Percentiles rank a stretch among this genome's conserved stretches.
These are phyloP conservation scores for Mobula hypostoma DNA, from an alignment of 2,113 vertebrate genomes.

Conservation along the genomic window DNA sequence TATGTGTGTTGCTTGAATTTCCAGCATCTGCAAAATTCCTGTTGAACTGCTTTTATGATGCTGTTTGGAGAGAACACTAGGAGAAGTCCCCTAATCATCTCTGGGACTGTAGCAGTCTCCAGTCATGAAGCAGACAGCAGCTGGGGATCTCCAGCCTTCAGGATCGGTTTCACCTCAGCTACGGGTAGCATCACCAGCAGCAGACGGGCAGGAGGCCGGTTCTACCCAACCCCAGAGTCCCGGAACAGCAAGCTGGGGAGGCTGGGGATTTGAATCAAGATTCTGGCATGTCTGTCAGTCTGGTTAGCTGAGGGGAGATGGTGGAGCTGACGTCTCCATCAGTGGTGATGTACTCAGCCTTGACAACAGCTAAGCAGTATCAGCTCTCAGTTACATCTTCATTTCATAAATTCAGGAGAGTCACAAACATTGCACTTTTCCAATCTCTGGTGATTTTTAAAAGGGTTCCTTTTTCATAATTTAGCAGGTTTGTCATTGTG, in stretches of 20 bases:
- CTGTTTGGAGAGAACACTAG: background rate
- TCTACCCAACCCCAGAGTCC: background rate
- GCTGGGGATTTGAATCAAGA: background rate
- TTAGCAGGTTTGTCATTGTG: constrained; percentile 23
- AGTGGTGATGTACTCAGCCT: background rate
- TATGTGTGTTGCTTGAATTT: no score
- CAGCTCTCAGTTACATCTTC: background rate
- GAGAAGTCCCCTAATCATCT: no score
- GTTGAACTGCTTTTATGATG: background rate
- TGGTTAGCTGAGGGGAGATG: no score
- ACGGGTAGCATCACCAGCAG: background rate
- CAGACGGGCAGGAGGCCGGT: background rate
- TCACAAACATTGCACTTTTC: constrained; percentile 17
- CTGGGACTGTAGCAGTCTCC: background rate
- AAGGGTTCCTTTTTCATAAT: constrained; percentile 36
- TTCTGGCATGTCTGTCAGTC: no score
- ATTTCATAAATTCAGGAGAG: background rate
- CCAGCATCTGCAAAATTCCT: no score
- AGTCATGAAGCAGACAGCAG: background rate
- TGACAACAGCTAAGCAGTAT: background rate
- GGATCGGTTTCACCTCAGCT: no score
- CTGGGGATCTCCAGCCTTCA: background rate
- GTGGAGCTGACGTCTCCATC: background rate
- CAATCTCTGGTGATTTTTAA: constrained; percentile 26
- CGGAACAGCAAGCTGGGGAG: background rate